phyloP scores from a whole-genome alignment of 1,140 invertebrate species.

The Arion vulgaris region DNA sequence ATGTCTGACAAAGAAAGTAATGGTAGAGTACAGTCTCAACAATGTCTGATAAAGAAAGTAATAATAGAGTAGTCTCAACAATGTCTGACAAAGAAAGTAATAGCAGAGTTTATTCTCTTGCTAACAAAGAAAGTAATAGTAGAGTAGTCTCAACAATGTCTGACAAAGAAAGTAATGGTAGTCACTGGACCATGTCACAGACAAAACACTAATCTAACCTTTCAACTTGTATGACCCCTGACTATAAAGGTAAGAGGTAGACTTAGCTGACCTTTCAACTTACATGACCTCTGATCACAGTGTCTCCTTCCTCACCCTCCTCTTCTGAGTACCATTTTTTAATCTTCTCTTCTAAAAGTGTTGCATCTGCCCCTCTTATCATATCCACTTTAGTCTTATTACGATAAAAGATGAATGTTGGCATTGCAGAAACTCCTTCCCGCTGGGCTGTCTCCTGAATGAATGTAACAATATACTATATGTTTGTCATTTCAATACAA shows the following conservation, averaged over 20 bases:
- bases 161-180: neutral
- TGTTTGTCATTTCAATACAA: too few relatives aligned
- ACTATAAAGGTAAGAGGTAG: neutral
- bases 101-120: too few relatives aligned
- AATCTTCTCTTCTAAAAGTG: constrained; percentile 88
- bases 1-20: too few relatives aligned
- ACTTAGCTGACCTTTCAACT: too few relatives aligned
- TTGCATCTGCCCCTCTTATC: constrained; percentile 80
- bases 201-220: too few relatives aligned
- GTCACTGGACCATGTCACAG: neutral
- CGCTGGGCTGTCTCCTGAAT: constrained; percentile 82
- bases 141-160: too few relatives aligned
- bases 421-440: constrained; percentile 94
- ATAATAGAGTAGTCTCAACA: too few relatives aligned
- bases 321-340: constrained; percentile 86
- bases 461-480: too few relatives aligned
- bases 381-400: constrained; percentile 77
- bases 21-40: too few relatives aligned
- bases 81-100: too few relatives aligned
- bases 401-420: constrained; percentile 96
- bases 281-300: constrained; percentile 81
- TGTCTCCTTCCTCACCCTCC: constrained; percentile 65
- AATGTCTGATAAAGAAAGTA: too few relatives aligned
- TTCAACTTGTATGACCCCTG: neutral
- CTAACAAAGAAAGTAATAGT: too few relatives aligned